Conservation (phyloP, 2,797 vertebrate genomes). For the Ctenopoma kingsleyae region DNA sequence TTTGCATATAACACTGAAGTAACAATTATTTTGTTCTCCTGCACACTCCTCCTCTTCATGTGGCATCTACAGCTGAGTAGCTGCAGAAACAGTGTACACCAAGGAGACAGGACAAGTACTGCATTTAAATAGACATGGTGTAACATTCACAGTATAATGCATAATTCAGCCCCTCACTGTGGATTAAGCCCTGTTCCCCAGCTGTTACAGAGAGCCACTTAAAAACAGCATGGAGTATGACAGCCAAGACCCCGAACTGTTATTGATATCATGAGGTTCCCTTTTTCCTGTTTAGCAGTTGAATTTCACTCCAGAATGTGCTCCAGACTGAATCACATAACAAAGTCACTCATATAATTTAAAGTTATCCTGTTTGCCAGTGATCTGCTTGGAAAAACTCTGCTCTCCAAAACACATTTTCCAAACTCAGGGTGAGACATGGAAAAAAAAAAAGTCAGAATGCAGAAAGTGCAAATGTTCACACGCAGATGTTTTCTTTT, state of each 20-base stretch:
- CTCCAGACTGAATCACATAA: slow-evolving; percentile 46
- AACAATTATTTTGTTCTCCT: slow-evolving; percentile 8
- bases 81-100: slow-evolving; percentile 38
- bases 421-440: slow-evolving; percentile 64
- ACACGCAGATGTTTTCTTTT: slow-evolving; percentile 49
- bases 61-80: slow-evolving; percentile 48
- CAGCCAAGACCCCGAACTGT: slow-evolving; percentile 68
- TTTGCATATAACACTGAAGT: slow-evolving; percentile 12
- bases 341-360: slow-evolving; percentile 43
- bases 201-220: slow-evolving; percentile 77
- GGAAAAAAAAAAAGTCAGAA: slow-evolving; percentile 51
- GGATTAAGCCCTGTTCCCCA: slow-evolving; percentile 77
- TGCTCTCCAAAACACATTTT: slow-evolving; percentile 65
- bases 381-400: slow-evolving; percentile 58
- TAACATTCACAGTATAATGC: slow-evolving; percentile 72
- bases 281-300: slow-evolving; percentile 36
- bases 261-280: slow-evolving; percentile 57
- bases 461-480: slow-evolving; percentile 62
- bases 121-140: slow-evolving; percentile 72
- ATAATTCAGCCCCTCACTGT: slow-evolving; percentile 74
- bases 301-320: slow-evolving; percentile 45
- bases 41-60: slow-evolving; percentile 22
- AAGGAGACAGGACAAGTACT: slow-evolving; percentile 49
- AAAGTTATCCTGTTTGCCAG: slow-evolving; percentile 53
- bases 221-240: slow-evolving; percentile 70